Percentiles rank a stretch among this genome's conserved stretches.
Evolutionary conservation across 2,113 vertebrate species (phyloP).

Genomic region (Phycodurus eques): DNA sequence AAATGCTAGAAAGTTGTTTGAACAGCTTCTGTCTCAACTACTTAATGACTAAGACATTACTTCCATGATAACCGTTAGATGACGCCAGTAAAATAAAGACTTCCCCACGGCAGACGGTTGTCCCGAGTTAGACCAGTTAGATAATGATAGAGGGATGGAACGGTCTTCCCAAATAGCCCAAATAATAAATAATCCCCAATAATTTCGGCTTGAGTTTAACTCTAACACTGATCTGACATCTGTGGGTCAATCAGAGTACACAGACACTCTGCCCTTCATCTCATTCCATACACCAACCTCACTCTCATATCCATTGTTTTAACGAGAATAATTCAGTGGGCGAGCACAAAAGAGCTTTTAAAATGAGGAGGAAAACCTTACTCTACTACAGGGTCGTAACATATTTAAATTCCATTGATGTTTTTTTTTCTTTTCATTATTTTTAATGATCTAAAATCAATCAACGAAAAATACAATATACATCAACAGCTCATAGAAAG

Average conservation of each 20-base stretch:
- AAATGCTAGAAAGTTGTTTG: too few relatives aligned
- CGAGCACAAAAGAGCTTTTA: constrained; percentile 24
- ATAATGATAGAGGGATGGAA: constrained; percentile 5
- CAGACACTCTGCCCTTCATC: constrained; percentile 27
- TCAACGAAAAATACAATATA: neutral
- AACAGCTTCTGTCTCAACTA: neutral
- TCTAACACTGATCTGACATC: constrained; percentile 24
- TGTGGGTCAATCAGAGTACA: constrained; percentile 48
- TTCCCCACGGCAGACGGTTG: neutral
- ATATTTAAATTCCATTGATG: neutral
- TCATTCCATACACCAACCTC: constrained; percentile 28
- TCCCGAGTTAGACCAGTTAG: neutral
- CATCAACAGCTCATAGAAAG: neutral
- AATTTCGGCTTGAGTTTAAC: constrained; percentile 7
- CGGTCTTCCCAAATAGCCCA: neutral
- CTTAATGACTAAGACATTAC: neutral
- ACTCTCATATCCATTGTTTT: constrained; percentile 9
- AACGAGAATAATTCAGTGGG: constrained; percentile 9
- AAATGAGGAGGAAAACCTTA: neutral
- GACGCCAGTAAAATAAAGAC: neutral
- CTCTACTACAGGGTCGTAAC: neutral
- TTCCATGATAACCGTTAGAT: neutral
- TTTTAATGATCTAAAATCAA: neutral
- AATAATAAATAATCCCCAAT: too few relatives aligned
- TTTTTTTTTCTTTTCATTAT: neutral